Evolutionary conservation across 53 echinoderm and acorn worm species (phyloP).

Genomic region (Patiria pectinifera): DNA sequence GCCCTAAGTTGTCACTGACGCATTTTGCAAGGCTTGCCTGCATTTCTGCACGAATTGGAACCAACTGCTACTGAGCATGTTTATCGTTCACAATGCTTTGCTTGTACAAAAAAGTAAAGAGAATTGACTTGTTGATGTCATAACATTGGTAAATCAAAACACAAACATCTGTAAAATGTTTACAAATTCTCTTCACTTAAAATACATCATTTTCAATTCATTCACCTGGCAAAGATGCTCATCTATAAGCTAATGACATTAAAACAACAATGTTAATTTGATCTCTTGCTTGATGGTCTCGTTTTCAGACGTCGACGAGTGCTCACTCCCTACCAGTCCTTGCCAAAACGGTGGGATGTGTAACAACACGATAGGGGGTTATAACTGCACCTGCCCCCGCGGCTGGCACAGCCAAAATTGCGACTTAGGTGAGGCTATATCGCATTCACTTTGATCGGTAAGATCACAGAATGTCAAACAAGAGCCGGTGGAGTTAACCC

Average conservation of each 20-base stretch:
- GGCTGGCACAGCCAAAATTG: conserved; percentile 79
- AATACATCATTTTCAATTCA: no score
- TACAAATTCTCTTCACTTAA: no score
- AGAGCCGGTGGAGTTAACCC: not conserved
- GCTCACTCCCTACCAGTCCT: conserved; percentile 20
- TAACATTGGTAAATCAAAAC: no score
- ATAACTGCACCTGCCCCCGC: conserved; percentile 77
- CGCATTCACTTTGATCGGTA: not conserved
- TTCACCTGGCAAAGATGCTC: no score
- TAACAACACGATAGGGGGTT: conserved; percentile 65
- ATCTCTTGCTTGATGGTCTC: not conserved
- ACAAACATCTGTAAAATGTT: no score
- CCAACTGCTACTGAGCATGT: not conserved
- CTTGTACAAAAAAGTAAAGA: not conserved
- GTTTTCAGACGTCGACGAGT: conserved; percentile 85
- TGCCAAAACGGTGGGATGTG: conserved; percentile 87
- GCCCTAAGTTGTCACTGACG: not conserved
- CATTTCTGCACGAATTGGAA: not conserved
- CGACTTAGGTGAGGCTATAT: conserved; percentile 61
- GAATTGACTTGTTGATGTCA: no score
- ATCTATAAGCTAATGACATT: no score
- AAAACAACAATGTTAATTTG: not conserved
- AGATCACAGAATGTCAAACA: not conserved
- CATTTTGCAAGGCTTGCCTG: not conserved
- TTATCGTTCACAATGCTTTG: not conserved